These are phyloP conservation scores for Helarctos malayanus DNA, from an alignment of 2,797 vertebrate genomes.

Conservation along the genomic window DNA sequence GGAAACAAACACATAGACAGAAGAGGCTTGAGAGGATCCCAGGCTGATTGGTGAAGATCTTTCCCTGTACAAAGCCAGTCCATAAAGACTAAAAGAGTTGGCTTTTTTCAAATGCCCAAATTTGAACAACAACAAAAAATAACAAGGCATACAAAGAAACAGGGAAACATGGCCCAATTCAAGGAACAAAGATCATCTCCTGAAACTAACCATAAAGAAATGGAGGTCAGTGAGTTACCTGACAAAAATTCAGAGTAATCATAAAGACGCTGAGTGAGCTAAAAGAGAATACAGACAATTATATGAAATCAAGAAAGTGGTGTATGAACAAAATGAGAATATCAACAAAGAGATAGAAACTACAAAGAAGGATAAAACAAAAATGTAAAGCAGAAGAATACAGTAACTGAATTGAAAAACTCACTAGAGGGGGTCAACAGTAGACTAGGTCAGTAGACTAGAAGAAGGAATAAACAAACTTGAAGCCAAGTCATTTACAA, in stretches of 20 bases:
- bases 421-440: neutral
- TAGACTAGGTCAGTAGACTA: neutral
- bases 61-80: neutral
- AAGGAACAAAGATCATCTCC: neutral
- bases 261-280: neutral
- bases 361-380: neutral
- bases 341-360: neutral
- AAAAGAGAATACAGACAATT: neutral
- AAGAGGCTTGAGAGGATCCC: neutral
- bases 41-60: neutral
- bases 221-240: neutral
- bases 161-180: neutral
- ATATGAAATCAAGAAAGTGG: conserved; percentile 3
- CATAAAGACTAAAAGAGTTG: neutral
- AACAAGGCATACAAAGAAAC: neutral
- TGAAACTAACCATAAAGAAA: neutral
- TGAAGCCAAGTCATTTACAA: neutral
- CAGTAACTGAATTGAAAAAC: conserved; percentile 23
- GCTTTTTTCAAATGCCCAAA: neutral
- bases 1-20: neutral
- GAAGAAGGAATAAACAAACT: neutral
- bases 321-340: neutral
- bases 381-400: neutral
- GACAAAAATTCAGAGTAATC: neutral
- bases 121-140: conserved; percentile 19